These are phyloP conservation scores for Agrochola macilenta DNA, from an alignment of 2,888 invertebrate species.

Conservation along the genomic window DNA sequence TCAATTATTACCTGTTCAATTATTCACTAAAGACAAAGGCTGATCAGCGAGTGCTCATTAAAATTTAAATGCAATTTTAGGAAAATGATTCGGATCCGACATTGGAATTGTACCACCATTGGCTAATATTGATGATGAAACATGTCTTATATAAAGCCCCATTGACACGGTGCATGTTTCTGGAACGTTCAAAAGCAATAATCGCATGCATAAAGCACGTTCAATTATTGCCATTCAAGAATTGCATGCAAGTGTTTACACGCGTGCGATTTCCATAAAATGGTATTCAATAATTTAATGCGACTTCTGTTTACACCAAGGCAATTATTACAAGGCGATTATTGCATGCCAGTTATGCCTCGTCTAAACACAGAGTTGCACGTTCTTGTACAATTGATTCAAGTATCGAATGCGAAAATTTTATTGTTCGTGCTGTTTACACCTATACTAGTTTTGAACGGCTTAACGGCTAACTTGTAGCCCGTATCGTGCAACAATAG, in stretches of 20 bases:
- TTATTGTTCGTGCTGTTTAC: neutral
- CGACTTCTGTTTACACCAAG: too few relatives aligned
- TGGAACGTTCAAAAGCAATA: neutral
- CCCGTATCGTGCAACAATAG: too few relatives aligned
- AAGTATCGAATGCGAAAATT: neutral
- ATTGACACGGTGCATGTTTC: neutral
- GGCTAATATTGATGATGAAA: neutral
- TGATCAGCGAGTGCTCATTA: slow-evolving; percentile 9
- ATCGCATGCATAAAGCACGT: neutral
- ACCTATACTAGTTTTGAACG: too few relatives aligned
- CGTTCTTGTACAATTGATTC: neutral
- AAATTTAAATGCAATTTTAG: slow-evolving; percentile 9
- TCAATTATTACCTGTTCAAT: slow-evolving; percentile 18
- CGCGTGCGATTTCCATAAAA: too few relatives aligned
- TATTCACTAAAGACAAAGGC: neutral
- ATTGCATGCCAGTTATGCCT: neutral
- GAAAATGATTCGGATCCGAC: neutral
- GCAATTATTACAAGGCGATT: too few relatives aligned
- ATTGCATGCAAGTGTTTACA: neutral
- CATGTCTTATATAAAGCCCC: neutral
- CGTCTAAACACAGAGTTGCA: neutral
- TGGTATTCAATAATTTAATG: too few relatives aligned
- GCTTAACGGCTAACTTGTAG: too few relatives aligned
- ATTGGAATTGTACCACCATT: too few relatives aligned
- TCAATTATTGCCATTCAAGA: neutral